Conservation (phyloP, 2,113 vertebrate species). For the Neodon shergylaensis region DNA sequence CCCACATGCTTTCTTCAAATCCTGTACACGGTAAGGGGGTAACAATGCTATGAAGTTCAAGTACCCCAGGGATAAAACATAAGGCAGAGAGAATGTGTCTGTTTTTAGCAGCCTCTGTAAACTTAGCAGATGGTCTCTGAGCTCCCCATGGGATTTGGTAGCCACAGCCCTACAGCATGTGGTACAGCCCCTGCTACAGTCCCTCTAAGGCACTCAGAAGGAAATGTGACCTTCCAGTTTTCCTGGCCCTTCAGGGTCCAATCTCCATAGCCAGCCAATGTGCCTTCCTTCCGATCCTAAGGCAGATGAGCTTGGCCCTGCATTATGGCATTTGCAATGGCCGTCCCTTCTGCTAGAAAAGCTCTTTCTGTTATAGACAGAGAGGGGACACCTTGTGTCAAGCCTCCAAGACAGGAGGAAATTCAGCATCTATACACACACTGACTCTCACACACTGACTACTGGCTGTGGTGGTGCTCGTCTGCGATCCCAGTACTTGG, state of each 20-base stretch:
- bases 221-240: not conserved
- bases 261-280: not conserved
- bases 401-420: not conserved
- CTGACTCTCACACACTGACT: not conserved
- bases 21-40: not conserved
- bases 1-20: not conserved
- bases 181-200: not conserved
- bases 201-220: not conserved
- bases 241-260: not conserved
- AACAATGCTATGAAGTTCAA: not conserved
- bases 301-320: not conserved
- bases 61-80: not conserved
- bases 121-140: not conserved
- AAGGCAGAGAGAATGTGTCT: not conserved
- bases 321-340: not conserved
- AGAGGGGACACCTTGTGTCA: not conserved
- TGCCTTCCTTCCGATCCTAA: not conserved
- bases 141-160: not conserved
- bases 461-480: not conserved
- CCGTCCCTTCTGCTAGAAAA: not conserved
- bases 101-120: not conserved
- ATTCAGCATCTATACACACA: not conserved
- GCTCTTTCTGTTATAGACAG: not conserved
- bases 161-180: not conserved
- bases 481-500: not conserved